phyloP scores from a whole-genome alignment of 2,797 vertebrate genomes.

The Melanotaenia boesemani region DNA sequence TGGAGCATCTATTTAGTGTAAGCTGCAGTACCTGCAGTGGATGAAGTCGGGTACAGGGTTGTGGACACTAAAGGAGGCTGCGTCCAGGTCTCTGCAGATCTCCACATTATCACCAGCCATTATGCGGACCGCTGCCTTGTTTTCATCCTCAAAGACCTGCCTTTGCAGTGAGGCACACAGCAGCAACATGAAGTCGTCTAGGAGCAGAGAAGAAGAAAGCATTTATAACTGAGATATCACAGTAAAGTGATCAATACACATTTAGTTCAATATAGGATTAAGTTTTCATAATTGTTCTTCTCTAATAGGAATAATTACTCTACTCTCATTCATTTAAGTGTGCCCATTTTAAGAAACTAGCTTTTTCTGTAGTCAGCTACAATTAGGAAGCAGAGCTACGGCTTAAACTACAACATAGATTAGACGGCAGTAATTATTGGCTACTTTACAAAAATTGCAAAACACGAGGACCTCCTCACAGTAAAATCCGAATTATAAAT shows the following conservation, averaged over 20 bases:
- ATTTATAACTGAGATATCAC: background rate
- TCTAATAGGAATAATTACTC: background rate
- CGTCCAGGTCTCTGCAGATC: conserved; percentile 97
- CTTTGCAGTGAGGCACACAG: conserved; percentile 95
- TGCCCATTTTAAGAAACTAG: background rate
- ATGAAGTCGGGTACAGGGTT: conserved; percentile 98
- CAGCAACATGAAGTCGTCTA: conserved; percentile 97
- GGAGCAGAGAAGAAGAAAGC: background rate
- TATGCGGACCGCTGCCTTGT: conserved; percentile 93
- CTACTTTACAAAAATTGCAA: background rate
- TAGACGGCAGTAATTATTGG: background rate
- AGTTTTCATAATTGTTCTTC: background rate
- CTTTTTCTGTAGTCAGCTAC: background rate
- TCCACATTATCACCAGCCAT: conserved; percentile 98
- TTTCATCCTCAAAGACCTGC: conserved; percentile 97
- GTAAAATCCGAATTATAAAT: background rate
- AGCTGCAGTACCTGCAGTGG: conserved; percentile 91
- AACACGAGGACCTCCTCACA: background rate
- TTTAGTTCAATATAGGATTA: background rate
- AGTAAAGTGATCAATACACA: background rate
- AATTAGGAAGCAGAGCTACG: background rate
- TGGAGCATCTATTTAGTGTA: background rate
- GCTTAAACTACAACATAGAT: background rate
- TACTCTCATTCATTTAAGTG: background rate
- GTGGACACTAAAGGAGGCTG: conserved; percentile 95